Conservation (phyloP, 2,797 vertebrate species). For the Rhinella marina region DNA sequence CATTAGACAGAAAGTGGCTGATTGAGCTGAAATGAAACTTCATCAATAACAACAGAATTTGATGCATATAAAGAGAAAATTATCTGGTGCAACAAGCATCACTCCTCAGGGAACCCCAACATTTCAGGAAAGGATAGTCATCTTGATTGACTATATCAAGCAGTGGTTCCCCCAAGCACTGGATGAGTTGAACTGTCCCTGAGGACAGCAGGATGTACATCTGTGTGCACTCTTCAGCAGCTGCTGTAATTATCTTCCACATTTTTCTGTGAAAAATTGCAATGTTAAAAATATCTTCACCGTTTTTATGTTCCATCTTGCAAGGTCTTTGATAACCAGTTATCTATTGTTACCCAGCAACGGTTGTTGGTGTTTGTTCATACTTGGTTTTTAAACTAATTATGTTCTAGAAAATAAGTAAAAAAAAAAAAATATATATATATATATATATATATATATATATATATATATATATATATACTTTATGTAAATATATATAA, state of each 20-base stretch:
- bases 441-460: too few relatives aligned
- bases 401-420: too few relatives aligned
- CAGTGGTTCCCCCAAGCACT: background rate
- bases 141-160: constrained; percentile 18
- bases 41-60: constrained; percentile 1
- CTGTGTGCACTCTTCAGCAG: background rate
- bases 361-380: too few relatives aligned
- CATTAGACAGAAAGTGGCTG: background rate
- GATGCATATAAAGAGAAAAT: constrained; percentile 27
- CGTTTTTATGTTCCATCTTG: background rate
- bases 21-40: constrained; percentile 12
- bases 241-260: constrained; percentile 15
- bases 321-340: too few relatives aligned
- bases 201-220: background rate
- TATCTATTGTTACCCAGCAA: too few relatives aligned
- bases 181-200: constrained; percentile 27
- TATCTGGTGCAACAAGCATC: constrained; percentile 22
- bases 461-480: too few relatives aligned
- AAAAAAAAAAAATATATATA: too few relatives aligned
- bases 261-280: background rate
- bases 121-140: constrained; percentile 20
- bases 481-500: too few relatives aligned
- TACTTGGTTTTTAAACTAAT: too few relatives aligned
- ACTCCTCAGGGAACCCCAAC: background rate
- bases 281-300: background rate